phyloP scores from a whole-genome alignment of 2,888 invertebrate species.

The Charanyca ferruginea region DNA sequence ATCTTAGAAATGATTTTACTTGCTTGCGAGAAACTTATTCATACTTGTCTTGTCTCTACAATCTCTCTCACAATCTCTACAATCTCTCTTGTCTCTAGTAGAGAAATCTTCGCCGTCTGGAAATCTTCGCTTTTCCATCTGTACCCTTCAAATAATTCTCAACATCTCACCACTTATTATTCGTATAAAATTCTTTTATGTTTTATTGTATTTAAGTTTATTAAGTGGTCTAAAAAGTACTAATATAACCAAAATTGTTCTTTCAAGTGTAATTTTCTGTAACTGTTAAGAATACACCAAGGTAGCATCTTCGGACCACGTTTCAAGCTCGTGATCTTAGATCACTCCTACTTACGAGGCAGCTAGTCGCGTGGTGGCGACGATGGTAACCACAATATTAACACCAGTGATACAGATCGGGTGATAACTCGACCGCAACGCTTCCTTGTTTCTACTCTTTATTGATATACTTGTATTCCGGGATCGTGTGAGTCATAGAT shows the following conservation, averaged over 20 bases:
- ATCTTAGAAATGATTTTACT: conserved; percentile 24
- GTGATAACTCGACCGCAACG: conserved; percentile 64
- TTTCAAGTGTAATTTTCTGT: neutral
- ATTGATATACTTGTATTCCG: conserved; percentile 57
- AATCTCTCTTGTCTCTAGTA: too few species aligned
- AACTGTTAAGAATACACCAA: conserved; percentile 22
- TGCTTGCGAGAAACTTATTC: neutral
- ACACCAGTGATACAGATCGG: conserved; percentile 61
- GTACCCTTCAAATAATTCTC: conserved; percentile 10
- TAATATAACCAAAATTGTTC: neutral
- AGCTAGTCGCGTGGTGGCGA: conserved; percentile 46
- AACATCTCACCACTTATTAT: neutral
- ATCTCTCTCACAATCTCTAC: too few species aligned
- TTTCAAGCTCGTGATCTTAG: conserved; percentile 42
- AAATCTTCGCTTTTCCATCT: conserved; percentile 6
- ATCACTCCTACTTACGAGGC: conserved; percentile 29
- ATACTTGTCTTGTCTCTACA: conserved; percentile 5
- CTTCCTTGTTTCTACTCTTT: conserved; percentile 60
- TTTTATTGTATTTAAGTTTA: neutral
- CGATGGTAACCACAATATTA: conserved; percentile 58
- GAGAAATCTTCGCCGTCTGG: too few species aligned
- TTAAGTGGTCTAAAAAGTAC: neutral
- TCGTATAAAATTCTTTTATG: neutral
- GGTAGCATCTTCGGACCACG: conserved; percentile 39
- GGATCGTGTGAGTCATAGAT: conserved; percentile 40